These are phyloP conservation scores for Barypeithes pellucidus DNA, from an alignment of 2,888 invertebrate species.

Conservation along the genomic window DNA sequence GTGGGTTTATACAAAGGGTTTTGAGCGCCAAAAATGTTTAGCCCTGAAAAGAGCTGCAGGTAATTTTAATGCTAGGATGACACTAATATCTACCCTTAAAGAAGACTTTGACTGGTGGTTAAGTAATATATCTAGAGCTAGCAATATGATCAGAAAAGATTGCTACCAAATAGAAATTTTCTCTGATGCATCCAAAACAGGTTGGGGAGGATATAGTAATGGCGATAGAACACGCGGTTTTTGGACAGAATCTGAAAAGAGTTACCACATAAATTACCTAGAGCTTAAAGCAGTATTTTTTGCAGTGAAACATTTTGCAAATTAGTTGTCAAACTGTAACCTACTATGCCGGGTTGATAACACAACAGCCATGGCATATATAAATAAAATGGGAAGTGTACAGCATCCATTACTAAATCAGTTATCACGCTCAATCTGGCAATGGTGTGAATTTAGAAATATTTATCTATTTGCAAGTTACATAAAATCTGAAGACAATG, in stretches of 20 bases:
- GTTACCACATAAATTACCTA: slow-evolving; percentile 56
- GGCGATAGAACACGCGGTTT: slow-evolving; percentile 42
- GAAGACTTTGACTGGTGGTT: slow-evolving; percentile 57
- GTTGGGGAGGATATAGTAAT: slow-evolving; percentile 55
- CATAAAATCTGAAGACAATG: too few species aligned
- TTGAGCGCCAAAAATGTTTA: slow-evolving; percentile 52
- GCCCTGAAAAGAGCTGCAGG: slow-evolving; percentile 41
- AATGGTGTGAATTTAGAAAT: too few species aligned
- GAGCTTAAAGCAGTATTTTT: too few species aligned
- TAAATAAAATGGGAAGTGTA: slow-evolving; percentile 1
- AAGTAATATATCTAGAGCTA: slow-evolving; percentile 38
- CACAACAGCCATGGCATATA: background rate
- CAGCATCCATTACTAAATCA: background rate
- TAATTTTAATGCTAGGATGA: slow-evolving; percentile 49
- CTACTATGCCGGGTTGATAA: too few species aligned
- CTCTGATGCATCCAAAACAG: slow-evolving; percentile 55
- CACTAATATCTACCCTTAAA: slow-evolving; percentile 30
- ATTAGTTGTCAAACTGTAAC: too few species aligned
- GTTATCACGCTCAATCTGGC: too few species aligned
- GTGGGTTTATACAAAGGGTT: slow-evolving; percentile 47
- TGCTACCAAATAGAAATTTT: slow-evolving; percentile 45
- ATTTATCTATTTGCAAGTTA: too few species aligned
- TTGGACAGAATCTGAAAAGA: slow-evolving; percentile 50
- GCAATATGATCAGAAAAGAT: background rate
- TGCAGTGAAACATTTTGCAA: too few species aligned